phyloP scores from a whole-genome alignment of 2,797 vertebrate species.

The Cichlasoma orientale region DNA sequence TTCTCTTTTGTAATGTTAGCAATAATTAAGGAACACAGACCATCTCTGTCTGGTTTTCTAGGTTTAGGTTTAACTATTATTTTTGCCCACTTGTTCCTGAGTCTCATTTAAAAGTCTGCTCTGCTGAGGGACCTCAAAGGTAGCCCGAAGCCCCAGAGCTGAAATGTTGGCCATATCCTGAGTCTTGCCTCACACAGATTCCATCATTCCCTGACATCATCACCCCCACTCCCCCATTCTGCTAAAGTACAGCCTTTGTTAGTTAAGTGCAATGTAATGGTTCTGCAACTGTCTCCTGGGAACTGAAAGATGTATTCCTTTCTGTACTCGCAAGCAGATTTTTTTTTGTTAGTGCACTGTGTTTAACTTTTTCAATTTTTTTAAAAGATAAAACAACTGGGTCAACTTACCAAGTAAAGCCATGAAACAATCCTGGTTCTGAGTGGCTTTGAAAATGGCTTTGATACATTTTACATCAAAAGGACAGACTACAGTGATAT shows the following conservation, averaged over 20 bases:
- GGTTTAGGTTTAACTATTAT: not conserved
- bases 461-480: slow-evolving; percentile 64
- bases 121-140: slow-evolving; percentile 2
- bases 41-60: not conserved
- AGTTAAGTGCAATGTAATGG: slow-evolving; percentile 45
- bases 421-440: slow-evolving; percentile 34
- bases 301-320: slow-evolving; percentile 23
- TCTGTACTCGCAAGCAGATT: slow-evolving; percentile 17
- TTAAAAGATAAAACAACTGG: slow-evolving; percentile 50
- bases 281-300: slow-evolving; percentile 30
- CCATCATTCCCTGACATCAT: slow-evolving; percentile 36
- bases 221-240: slow-evolving; percentile 26
- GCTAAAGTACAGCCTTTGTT: slow-evolving; percentile 41
- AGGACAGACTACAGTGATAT: slow-evolving; percentile 32
- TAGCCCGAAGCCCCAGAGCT: slow-evolving; percentile 4
- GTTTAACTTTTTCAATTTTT: slow-evolving; percentile 42
- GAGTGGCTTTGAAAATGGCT: slow-evolving; percentile 49
- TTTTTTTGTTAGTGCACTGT: slow-evolving; percentile 5
- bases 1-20: not conserved
- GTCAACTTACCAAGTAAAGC: slow-evolving; percentile 53
- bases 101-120: slow-evolving; percentile 10
- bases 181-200: not conserved
- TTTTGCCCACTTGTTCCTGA: not conserved
- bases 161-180: not conserved
- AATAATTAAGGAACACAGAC: not conserved